These are phyloP conservation scores for Tachysurus fulvidraco DNA, from an alignment of 2,113 vertebrate species.

Conservation along the genomic window DNA sequence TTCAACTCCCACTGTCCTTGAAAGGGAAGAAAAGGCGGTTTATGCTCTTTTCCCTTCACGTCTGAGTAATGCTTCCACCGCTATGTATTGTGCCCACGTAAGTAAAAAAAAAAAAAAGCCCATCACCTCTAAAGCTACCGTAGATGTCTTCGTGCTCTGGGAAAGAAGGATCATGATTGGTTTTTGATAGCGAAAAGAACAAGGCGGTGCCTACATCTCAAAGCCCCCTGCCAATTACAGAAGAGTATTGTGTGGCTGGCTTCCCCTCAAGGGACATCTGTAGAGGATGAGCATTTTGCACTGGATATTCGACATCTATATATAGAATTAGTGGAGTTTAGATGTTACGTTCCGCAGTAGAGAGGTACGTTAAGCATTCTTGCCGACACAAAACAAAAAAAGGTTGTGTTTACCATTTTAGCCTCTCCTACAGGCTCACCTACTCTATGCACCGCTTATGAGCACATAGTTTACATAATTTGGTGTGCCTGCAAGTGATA, in stretches of 20 bases:
- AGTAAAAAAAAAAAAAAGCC: background rate
- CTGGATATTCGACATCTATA: background rate
- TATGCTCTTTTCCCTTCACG: conserved; percentile 2
- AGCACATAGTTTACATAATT: background rate
- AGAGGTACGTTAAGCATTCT: background rate
- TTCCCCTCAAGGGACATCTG: background rate
- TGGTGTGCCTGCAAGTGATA: background rate
- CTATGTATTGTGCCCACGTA: conserved; percentile 40
- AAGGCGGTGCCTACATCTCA: conserved; percentile 16
- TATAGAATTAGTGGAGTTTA: background rate
- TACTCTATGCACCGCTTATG: background rate
- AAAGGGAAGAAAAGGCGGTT: conserved; percentile 31
- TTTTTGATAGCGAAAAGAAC: background rate
- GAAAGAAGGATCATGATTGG: conserved; percentile 6
- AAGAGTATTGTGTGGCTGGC: background rate
- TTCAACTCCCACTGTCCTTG: conserved; percentile 40
- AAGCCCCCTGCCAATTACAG: conserved; percentile 9
- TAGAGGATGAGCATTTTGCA: conserved; percentile 10
- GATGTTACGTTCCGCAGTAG: background rate
- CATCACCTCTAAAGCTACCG: background rate
- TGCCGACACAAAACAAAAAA: background rate
- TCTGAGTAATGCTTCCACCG: conserved; percentile 34
- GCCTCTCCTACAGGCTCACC: background rate
- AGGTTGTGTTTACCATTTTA: background rate
- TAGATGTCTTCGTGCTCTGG: background rate